Percentiles rank a stretch among this genome's conserved stretches.
Evolutionary conservation across 2,113 vertebrate species (phyloP).

Genomic region (Hypocryptadius cinnamomeus): DNA sequence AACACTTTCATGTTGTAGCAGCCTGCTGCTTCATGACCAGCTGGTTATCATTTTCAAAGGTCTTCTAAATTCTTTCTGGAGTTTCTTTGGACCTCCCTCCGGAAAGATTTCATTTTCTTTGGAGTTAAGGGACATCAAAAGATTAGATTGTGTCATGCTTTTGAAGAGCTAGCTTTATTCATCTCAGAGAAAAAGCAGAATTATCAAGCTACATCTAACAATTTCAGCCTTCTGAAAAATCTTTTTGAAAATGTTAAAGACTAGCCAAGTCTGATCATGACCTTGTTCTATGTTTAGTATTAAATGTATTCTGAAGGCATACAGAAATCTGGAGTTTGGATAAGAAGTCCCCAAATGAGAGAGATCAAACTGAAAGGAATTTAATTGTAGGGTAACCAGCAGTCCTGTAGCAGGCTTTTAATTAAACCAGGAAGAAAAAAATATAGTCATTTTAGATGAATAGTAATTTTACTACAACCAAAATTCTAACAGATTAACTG

Average conservation of each 20-base stretch:
- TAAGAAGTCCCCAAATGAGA: neutral
- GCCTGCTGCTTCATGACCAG: constrained; percentile 33
- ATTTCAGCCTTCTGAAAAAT: constrained; percentile 8
- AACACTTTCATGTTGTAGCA: constrained; percentile 41
- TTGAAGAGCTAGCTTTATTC: constrained; percentile 14
- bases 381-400: neutral
- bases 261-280: neutral
- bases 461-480: neutral
- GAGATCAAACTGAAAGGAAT: neutral
- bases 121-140: constrained; percentile 63
- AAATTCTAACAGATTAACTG: neutral
- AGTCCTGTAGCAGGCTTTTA: neutral
- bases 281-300: constrained; percentile 1
- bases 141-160: constrained; percentile 35
- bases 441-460: neutral
- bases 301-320: neutral
- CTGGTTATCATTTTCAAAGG: constrained; percentile 64
- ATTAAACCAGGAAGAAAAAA: neutral
- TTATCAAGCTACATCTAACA: constrained; percentile 46
- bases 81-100: constrained; percentile 52
- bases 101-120: constrained; percentile 64
- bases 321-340: neutral
- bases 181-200: constrained; percentile 56
- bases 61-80: constrained; percentile 60
- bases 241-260: constrained; percentile 3